Conservation (phyloP, 2,888 invertebrate species). For the Thymelicus acteon region DNA sequence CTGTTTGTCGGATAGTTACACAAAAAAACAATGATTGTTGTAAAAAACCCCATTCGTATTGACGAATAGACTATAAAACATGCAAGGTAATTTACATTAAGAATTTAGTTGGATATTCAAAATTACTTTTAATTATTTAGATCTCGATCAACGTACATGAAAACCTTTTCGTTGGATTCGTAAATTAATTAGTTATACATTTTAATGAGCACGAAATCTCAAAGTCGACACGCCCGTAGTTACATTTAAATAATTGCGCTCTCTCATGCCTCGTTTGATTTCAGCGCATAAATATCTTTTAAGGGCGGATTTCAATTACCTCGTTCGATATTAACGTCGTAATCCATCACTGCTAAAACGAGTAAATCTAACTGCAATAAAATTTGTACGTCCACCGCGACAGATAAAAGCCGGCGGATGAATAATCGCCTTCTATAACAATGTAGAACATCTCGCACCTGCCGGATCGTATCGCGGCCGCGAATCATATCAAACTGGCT, state of each 20-base stretch:
- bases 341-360: slow-evolving; percentile 24
- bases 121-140: slow-evolving; percentile 18
- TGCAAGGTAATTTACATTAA: no score
- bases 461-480: slow-evolving; percentile 33
- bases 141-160: slow-evolving; percentile 13
- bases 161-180: slow-evolving; percentile 26
- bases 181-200: slow-evolving; percentile 34
- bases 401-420: slow-evolving; percentile 14
- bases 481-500: slow-evolving; percentile 31
- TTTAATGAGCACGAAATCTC: slow-evolving; percentile 36
- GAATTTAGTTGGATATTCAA: neutral
- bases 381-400: slow-evolving; percentile 14
- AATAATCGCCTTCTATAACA: slow-evolving; percentile 31
- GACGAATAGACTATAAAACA: no score
- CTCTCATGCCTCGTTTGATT: slow-evolving; percentile 32
- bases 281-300: slow-evolving; percentile 14
- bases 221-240: slow-evolving; percentile 30
- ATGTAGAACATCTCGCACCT: slow-evolving; percentile 43
- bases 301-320: slow-evolving; percentile 24
- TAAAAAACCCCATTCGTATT: no score
- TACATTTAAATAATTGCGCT: slow-evolving; percentile 34
- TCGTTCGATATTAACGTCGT: slow-evolving; percentile 12
- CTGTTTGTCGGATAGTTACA: no score
- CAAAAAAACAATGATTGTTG: no score
- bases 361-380: slow-evolving; percentile 32